Evolutionary conservation across 2,888 invertebrate genomes (phyloP), one percentile per base, ranked within the genome.

Genomic region (Catocala fraxini): DNA sequence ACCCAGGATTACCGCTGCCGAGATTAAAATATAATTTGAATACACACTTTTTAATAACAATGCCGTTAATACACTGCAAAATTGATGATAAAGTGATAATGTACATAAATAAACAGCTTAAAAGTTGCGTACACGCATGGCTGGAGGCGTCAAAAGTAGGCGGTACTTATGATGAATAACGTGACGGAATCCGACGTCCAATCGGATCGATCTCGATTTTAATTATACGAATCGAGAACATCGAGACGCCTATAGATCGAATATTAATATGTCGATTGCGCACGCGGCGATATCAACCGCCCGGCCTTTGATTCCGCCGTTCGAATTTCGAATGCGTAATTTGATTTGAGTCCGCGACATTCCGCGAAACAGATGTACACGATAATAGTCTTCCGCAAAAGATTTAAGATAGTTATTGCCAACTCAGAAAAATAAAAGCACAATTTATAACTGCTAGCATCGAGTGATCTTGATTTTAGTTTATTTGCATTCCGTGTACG

Each of bases 91-190:
- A 80, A 67, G 62, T 68, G 83, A 88, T 88, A 86, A 83, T 80
- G 82, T 81, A 80, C 80, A 88, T 88, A 89, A 89, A 89, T 89
- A 89, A 89, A 89, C 89, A 89, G 84, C 80, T 63, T 71, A 79
- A 82, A 82, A 85, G 88, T 85, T 91, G 91, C 92, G 91, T 91
- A 89, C 85, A 87, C 90, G 91, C 91, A 90, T 77, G 84, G 91
- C 92, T 91, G 90, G 88, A 92, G 93, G 93, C 93, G 93, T 92
- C 90, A 91, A 92, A 92, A 92, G 92, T 89, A 88, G 93, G 93
- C 92, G 93, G 89, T 80, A 84, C 89, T 85, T 86, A 84, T 89
- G 91, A 92, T 90, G 89, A 88, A 88, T 87, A 89, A 91, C 92
- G 92, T 92, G 91, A 92, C 90, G 91, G 91, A 90, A 91, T 91